These are phyloP conservation scores for Drosophila quinaria DNA, from an alignment of 2,888 invertebrate species.

Conservation along the genomic window DNA sequence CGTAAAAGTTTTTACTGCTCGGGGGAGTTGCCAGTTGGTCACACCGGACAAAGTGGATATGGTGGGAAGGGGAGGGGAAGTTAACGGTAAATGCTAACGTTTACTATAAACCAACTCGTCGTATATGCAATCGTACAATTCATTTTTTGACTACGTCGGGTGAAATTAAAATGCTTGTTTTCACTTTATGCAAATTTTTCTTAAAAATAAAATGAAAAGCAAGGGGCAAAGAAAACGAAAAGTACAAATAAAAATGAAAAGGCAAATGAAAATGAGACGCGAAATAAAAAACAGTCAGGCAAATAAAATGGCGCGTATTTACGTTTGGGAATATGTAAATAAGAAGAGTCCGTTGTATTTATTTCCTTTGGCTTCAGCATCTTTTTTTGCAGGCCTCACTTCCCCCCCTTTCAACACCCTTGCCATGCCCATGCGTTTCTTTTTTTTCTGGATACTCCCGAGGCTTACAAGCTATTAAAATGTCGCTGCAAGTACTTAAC, in stretches of 20 bases:
- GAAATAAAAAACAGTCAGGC: slow-evolving; percentile 45
- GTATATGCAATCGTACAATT: slow-evolving; percentile 65
- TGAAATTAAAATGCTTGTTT: slow-evolving; percentile 84
- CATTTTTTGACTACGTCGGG: slow-evolving; percentile 68
- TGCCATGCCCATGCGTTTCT: background rate
- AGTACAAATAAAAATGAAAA: slow-evolving; percentile 11
- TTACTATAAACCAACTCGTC: slow-evolving; percentile 62
- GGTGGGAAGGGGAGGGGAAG: background rate
- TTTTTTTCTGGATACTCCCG: slow-evolving; percentile 62
- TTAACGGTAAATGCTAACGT: slow-evolving; percentile 72
- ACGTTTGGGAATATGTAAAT: slow-evolving; percentile 82
- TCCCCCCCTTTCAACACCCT: background rate
- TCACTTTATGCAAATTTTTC: slow-evolving; percentile 84
- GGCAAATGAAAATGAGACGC: slow-evolving; percentile 20
- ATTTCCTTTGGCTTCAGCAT: slow-evolving; percentile 72
- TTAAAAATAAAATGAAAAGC: slow-evolving; percentile 62
- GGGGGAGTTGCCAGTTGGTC: slow-evolving; percentile 55
- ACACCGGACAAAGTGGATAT: slow-evolving; percentile 21
- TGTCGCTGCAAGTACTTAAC: slow-evolving; percentile 83
- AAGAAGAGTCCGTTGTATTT: slow-evolving; percentile 79
- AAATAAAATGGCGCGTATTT: slow-evolving; percentile 79
- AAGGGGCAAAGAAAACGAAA: slow-evolving; percentile 12
- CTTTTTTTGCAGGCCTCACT: slow-evolving; percentile 43
- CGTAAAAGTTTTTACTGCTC: slow-evolving; percentile 75
- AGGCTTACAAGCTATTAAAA: slow-evolving; percentile 83